Base-by-base conservation (phyloP, 2,797 vertebrate species). In the Sorex maritimensis region DNA sequence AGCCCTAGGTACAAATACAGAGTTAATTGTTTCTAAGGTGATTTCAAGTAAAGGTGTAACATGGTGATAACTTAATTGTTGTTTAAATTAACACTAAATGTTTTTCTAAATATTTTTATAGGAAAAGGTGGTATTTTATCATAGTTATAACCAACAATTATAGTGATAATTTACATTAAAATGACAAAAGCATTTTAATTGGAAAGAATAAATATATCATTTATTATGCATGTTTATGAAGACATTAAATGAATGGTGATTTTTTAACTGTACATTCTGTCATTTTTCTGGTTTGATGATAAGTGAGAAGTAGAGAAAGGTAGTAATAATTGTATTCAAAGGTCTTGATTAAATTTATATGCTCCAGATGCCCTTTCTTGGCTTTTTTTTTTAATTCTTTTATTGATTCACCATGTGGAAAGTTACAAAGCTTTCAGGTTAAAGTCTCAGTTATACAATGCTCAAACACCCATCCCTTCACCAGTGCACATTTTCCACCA, bases 61-160 rank as follows among this genome's bases (percentile, higher is more conserved):
- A 79, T 90, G 34, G 83, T 65, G 67, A 44, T 90, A 34, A 38
- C 74, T 84, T 49, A 82, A 4, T 79, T 80, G 28, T 86, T 28
- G 15, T 58, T 81, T 81, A 94, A 77, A 46, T 83, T 55, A 88
- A 26, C 19, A 30, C 8, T 44, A 24, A 69, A 11, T 89, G 15
- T 28, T 89, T 78, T 84, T 41, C 61, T 90, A 95, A 83, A 52
- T 63, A 7, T 73, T 55, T 69, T 92, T 85, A 38, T 88, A 86
- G n/a, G 72, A 86, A 81, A 63, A 81, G 30, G 6, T 49, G 6
- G 38, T 68, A 1, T 71, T 61, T 80, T 95, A 88, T 78, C 34
- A 41, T 14, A 86, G 15, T 81, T 24, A 34, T 34, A 34, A 34
- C 34, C 34, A 34, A 34, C 34, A 19, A 44, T n/a, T 95, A 17